Conservation (phyloP, 2,888 invertebrate genomes). For the Baronia brevicornis region DNA sequence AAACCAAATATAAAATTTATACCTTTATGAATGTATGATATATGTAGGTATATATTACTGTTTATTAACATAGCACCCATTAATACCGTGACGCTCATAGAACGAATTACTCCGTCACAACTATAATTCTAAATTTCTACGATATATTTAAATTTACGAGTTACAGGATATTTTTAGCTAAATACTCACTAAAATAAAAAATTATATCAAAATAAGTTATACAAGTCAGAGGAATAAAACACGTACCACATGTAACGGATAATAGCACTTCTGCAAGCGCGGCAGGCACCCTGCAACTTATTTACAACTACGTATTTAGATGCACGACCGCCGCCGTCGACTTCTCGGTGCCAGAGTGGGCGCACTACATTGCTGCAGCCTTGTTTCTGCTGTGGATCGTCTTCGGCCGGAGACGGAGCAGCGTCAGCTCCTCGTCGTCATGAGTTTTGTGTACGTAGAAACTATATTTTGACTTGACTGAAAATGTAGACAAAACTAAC, state of each 20-base stretch:
- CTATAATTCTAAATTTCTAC: too few relatives aligned
- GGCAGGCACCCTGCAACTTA: constrained; percentile 19
- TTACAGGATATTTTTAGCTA: too few relatives aligned
- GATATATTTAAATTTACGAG: too few relatives aligned
- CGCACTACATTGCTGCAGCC: constrained; percentile 58
- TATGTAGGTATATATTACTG: too few relatives aligned
- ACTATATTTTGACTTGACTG: background rate
- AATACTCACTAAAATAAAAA: too few relatives aligned
- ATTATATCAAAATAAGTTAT: too few relatives aligned
- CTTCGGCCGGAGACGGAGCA: constrained; percentile 51
- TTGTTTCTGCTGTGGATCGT: constrained; percentile 61
- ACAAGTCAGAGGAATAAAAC: constrained; percentile 17
- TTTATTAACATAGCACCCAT: too few relatives aligned
- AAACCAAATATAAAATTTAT: too few relatives aligned
- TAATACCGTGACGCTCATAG: too few relatives aligned
- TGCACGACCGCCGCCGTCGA: constrained; percentile 68
- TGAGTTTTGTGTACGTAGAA: constrained; percentile 47
- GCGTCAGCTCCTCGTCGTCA: constrained; percentile 40
- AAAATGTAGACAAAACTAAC: constrained; percentile 23
- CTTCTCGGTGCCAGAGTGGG: constrained; percentile 62
- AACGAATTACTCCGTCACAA: too few relatives aligned
- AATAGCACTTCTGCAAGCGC: background rate
- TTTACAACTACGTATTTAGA: constrained; percentile 38
- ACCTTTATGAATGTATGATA: too few relatives aligned
- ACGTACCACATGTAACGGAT: constrained; percentile 43